Base-by-base conservation (phyloP, 2,113 vertebrate genomes). In the Lepidiolamprologus cunningtoni region DNA sequence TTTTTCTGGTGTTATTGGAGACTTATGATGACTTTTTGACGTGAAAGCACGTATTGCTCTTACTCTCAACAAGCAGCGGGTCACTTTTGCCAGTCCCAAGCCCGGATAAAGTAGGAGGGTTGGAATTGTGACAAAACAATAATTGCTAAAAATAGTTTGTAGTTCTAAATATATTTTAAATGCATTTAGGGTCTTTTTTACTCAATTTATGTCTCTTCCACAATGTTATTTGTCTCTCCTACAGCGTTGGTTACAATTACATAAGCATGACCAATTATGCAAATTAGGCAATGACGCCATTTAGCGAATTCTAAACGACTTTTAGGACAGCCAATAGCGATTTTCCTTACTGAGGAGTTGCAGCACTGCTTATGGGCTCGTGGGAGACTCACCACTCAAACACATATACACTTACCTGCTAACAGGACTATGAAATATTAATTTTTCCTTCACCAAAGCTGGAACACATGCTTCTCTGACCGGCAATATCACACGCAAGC, bases 241-340 rank as follows among this genome's bases (percentile, higher is more conserved):
- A 57, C 23, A 16, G 4, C 3, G 7, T 55, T 0, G 0, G 55
- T 58, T 61, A 61, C 28, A 61, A 33, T 33, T 61, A 61, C 28
- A 61, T 33, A 19, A 63, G 58, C 28, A 63, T 19, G 2, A 35
- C 16, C 1, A 63, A 63, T 63, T 63, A 1, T 35, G 28, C 58
- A 19, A 35, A 63, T 63, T 63, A 63, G 28, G 58, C 6, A 0
- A 0, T 63, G 28, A 7, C 0, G 4, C 28, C 28, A 33, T 33
- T 63, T 63, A 11, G 16, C 0, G 9, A 35, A 11, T 63, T 19
- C 58, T 63, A 63, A 33, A 4, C 2, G 2, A 61, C 57, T 11
- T 61, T 33, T 61, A 19, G 28, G 28, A 33, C 28, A 61, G 2
- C 28, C 58, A 61, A 4, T 1, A 19, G 28, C 6, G 2, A 63